Evolutionary conservation across 2,797 vertebrate genomes (phyloP).

Genomic region (Epinephelus coioides): DNA sequence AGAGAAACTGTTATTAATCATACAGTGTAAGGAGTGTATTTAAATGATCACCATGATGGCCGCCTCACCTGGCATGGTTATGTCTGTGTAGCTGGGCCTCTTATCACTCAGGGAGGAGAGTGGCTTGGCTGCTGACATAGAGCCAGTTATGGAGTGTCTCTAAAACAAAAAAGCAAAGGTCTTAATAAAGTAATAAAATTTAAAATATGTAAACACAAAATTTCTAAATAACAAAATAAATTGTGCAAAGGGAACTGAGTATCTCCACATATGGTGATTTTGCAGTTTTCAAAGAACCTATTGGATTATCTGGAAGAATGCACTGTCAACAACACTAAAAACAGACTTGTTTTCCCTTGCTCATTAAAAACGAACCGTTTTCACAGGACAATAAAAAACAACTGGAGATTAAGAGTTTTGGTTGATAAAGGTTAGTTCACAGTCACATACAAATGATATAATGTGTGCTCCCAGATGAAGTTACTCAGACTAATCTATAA

Average conservation of each 20-base stretch:
- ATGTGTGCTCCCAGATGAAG: background rate
- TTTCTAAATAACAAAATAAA: background rate
- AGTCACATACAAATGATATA: background rate
- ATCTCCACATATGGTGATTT: background rate
- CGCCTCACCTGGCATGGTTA: constrained; percentile 91
- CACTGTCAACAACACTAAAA: background rate
- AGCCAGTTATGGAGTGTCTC: constrained; percentile 93
- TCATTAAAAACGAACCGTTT: background rate
- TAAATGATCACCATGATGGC: background rate
- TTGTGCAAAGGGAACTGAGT: too few species aligned
- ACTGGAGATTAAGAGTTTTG: background rate
- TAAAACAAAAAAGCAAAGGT: constrained; percentile 81
- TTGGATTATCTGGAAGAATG: too few species aligned
- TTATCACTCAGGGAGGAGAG: constrained; percentile 92
- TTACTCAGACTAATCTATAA: background rate
- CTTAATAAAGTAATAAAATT: background rate
- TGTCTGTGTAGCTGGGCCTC: constrained; percentile 93
- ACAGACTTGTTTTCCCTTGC: background rate
- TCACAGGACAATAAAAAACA: background rate
- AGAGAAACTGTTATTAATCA: background rate
- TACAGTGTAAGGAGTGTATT: background rate
- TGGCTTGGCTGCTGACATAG: constrained; percentile 91
- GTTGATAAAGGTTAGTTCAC: background rate
- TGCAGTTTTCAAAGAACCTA: background rate
- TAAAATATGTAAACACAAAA: background rate